Percentiles rank a stretch among this genome's conserved stretches.
Conservation (phyloP, 2,888 invertebrate species). For the Opisthograptis luteolata region DNA sequence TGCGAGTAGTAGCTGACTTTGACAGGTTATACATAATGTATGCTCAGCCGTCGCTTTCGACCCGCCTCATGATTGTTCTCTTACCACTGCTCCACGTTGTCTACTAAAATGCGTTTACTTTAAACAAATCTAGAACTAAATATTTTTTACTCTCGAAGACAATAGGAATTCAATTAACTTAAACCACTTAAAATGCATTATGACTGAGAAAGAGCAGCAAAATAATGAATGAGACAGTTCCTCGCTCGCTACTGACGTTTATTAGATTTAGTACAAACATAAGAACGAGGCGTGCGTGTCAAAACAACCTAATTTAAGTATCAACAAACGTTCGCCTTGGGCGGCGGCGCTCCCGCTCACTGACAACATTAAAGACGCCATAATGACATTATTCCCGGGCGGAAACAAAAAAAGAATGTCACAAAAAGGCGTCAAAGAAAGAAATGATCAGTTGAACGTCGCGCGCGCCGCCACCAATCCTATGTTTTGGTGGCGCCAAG, state of each 20-base stretch:
- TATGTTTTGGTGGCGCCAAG: background rate
- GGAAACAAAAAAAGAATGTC: conserved; percentile 75
- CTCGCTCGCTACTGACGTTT: conserved; percentile 73
- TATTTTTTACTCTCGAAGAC: conserved; percentile 23
- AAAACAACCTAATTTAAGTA: conserved; percentile 84
- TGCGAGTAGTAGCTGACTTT: conserved; percentile 73
- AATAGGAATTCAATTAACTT: conserved; percentile 45
- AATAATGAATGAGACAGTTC: conserved; percentile 72
- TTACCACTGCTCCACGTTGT: background rate
- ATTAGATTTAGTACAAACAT: conserved; percentile 83
- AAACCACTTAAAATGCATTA: conserved; percentile 56
- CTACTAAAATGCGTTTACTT: conserved; percentile 17
- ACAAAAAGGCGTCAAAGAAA: conserved; percentile 79
- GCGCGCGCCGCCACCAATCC: background rate
- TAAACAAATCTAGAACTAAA: conserved; percentile 5
- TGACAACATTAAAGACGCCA: conserved; percentile 84
- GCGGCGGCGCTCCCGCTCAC: conserved; percentile 76
- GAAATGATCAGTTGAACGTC: conserved; percentile 47
- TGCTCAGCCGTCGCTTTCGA: conserved; percentile 48
- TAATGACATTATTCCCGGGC: conserved; percentile 83
- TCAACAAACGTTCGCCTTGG: conserved; percentile 84
- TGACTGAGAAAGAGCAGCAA: conserved; percentile 47
- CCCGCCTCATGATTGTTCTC: conserved; percentile 62
- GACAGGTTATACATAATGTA: conserved; percentile 71
- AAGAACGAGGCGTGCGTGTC: conserved; percentile 83